A percentile compares a stretch with the other conserved stretches of the same genome.
Conservation (phyloP, 2,113 vertebrate genomes). For the Microcebus ravelobensis region DNA sequence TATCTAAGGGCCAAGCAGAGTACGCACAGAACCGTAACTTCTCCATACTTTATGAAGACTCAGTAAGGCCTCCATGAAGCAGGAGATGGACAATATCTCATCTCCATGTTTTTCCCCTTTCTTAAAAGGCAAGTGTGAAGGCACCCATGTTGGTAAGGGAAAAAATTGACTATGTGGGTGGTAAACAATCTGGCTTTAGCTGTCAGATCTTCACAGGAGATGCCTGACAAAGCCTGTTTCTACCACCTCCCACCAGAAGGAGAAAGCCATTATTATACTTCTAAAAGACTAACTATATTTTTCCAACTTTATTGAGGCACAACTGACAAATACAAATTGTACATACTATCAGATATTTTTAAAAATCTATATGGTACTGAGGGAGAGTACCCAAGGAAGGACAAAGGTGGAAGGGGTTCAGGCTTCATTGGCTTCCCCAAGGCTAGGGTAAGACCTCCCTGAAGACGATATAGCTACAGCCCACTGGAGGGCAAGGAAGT, state of each 20-base stretch:
- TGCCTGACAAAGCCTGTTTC: background rate
- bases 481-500: background rate
- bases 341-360: too few species aligned
- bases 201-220: background rate
- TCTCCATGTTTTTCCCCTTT: background rate
- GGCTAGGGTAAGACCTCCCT: background rate
- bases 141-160: background rate
- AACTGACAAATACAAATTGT: too few species aligned
- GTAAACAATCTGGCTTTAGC: background rate
- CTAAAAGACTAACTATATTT: background rate
- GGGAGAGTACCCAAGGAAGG: background rate
- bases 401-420: background rate
- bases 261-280: background rate
- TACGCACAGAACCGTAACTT: background rate
- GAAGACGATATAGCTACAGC: background rate
- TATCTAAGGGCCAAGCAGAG: background rate
- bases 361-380: too few species aligned
- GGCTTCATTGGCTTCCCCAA: background rate
- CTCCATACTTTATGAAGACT: background rate
- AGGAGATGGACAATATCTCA: background rate
- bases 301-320: too few species aligned
- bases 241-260: background rate
- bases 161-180: background rate
- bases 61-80: background rate
- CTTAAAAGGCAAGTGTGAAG: background rate